Conservation (phyloP, 2,888 invertebrate species). For the Augochlorella aurata region DNA sequence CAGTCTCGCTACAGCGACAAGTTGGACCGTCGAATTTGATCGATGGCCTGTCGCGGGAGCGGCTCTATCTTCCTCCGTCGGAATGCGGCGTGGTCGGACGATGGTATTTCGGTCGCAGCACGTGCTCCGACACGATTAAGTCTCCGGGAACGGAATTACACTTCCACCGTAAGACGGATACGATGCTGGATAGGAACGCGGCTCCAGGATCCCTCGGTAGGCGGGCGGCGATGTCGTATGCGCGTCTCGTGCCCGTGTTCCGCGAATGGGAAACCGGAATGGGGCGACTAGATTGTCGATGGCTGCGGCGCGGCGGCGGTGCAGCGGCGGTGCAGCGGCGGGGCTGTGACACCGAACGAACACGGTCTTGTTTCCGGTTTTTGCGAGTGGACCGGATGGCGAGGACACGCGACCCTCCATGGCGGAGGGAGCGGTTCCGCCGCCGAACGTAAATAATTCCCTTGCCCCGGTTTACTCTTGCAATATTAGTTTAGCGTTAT, state of each 20-base stretch:
- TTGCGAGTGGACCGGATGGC: conserved; percentile 4
- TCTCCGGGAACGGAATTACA: conserved; percentile 44
- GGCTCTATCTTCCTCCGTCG: not conserved
- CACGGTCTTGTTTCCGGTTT: conserved; percentile 25
- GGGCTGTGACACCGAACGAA: not conserved
- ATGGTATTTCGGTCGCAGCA: conserved; percentile 48
- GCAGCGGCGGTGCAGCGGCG: not conserved
- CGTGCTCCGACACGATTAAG: conserved; percentile 49
- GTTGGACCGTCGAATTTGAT: conserved; percentile 52
- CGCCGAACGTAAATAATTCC: conserved; percentile 3
- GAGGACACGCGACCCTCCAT: not conserved
- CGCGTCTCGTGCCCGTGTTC: conserved; percentile 36
- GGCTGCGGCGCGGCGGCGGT: not conserved
- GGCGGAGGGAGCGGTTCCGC: not conserved
- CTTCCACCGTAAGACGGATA: conserved; percentile 50
- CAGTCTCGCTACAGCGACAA: conserved; percentile 30
- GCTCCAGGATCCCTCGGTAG: not conserved
- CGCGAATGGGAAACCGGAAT: conserved; percentile 18
- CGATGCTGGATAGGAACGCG: conserved; percentile 1
- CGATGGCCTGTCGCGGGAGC: conserved; percentile 33
- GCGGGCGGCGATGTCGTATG: conserved; percentile 10
- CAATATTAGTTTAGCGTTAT: conserved; percentile 12
- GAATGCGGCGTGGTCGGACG: not conserved
- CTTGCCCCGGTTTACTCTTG: not conserved
- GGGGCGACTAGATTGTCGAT: conserved; percentile 15